Base-by-base conservation (phyloP, 2,888 invertebrate species). In the Spodoptera littoralis region DNA sequence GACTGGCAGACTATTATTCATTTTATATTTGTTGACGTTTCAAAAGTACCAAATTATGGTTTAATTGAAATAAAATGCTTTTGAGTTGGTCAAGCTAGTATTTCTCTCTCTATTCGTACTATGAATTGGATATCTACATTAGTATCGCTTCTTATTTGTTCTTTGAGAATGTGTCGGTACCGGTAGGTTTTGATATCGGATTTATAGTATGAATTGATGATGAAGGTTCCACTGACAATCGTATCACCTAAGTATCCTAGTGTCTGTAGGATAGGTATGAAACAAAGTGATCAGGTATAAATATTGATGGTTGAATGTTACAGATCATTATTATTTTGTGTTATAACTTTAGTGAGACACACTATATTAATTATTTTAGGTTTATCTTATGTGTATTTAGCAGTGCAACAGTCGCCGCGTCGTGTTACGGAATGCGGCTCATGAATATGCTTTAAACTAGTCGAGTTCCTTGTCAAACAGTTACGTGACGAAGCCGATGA, bases 71-170 rank as follows among this genome's bases (percentile, higher is more conserved):
- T 18, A 18, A 18, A 18, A 18, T 18, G 18, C 18, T 18, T 18
- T 18, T 18, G 18, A 1, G 18, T 9, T 36, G 2, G 9, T 36
- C 2, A 8, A 36, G 4, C 36, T 36, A 1, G 36, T 36, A 36
- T 36, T 36, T 36, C 1, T 12, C 8, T 54, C 18, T 66, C 8
- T 43, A 18, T 18, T 24, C 8, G 42, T 46, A 30, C 47, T 58
- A 68, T 45, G 18, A 52, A 51, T 24, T 8, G 11, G 44, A 58
- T 68, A 48, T 52, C 57, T 4, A 9, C 67, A 67, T 56, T 73
- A 73, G 68, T 73, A 67, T 67, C 58, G 73, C 67, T 73, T 57
- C 73, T 67, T 57, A 30, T 57, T 45, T 67, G 73, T 67, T 73
- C 58, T 24, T 13, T 67, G 73, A 43, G 50, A 66, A 67, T 66